Percentiles rank a stretch among this genome's conserved stretches.
Evolutionary conservation across 2,113 vertebrate genomes (phyloP).

Genomic region (Oncorhynchus keta): DNA sequence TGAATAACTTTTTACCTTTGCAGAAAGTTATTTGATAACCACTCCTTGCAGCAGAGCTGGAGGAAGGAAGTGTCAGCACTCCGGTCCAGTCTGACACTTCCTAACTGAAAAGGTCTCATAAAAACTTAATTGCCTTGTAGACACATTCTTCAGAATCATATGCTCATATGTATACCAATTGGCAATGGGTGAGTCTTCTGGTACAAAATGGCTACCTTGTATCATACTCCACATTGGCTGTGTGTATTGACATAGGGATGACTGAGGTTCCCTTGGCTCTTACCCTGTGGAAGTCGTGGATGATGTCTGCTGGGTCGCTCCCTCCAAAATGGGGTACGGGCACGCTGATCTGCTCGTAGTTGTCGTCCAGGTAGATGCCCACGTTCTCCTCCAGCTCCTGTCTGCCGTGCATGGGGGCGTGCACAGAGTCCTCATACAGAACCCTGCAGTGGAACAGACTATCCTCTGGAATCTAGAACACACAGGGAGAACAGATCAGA

Average conservation of each 20-base stretch:
- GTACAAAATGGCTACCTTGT: too few species aligned
- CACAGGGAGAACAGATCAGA: conserved; percentile 18
- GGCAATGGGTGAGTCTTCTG: too few species aligned
- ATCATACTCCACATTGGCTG: too few species aligned
- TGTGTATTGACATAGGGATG: neutral
- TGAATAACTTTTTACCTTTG: too few species aligned
- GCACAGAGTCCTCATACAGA: conserved; percentile 84
- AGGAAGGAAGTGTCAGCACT: too few species aligned
- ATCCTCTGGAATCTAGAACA: conserved; percentile 80
- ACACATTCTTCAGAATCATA: too few species aligned
- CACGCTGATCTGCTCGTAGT: conserved; percentile 90
- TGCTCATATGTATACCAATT: too few species aligned
- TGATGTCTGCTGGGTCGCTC: conserved; percentile 89
- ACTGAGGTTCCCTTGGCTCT: conserved; percentile 29
- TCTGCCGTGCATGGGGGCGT: conserved; percentile 75
- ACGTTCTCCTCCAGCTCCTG: conserved; percentile 90
- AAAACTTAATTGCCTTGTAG: too few species aligned
- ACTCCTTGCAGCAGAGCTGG: too few species aligned
- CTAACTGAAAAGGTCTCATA: too few species aligned
- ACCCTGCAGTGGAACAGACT: conserved; percentile 89
- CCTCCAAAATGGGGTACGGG: conserved; percentile 87
- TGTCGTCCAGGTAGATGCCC: conserved; percentile 87
- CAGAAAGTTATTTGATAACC: too few species aligned
- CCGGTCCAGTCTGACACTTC: too few species aligned
- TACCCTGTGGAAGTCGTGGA: conserved; percentile 93